A percentile compares a stretch with the other conserved stretches of the same genome.
phyloP scores from a whole-genome alignment of 2,113 vertebrate genomes.

The Pelvicachromis taeniatus region DNA sequence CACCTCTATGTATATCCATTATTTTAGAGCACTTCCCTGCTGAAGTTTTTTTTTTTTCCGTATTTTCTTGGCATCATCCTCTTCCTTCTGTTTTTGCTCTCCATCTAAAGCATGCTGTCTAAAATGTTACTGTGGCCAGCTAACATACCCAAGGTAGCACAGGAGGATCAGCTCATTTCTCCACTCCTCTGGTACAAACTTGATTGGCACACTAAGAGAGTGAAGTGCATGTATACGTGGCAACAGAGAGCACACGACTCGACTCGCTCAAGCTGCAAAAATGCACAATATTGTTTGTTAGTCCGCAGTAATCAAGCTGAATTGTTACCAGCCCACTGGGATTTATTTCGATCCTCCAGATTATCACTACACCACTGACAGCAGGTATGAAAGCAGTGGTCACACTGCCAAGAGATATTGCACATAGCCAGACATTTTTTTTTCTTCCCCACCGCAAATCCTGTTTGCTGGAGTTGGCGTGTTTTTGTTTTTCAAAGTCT shows the following conservation, averaged over 20 bases:
- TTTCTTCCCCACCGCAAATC: not conserved
- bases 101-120: not conserved
- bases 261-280: not conserved
- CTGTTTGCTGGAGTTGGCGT: not conserved
- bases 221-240: not conserved
- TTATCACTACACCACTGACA: conserved; percentile 18
- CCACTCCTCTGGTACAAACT: not conserved
- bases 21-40: conserved; percentile 38
- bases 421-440: not conserved
- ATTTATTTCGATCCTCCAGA: conserved; percentile 26
- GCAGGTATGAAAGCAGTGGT: conserved; percentile 24
- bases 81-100: conserved; percentile 14
- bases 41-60: conserved; percentile 4
- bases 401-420: not conserved
- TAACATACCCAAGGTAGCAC: not conserved
- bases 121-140: not conserved
- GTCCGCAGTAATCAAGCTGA: conserved; percentile 37
- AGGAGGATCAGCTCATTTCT: not conserved
- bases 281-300: conserved; percentile 30
- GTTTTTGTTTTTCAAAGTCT: not conserved
- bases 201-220: not conserved
- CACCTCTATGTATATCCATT: conserved; percentile 48
- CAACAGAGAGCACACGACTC: not conserved
- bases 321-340: conserved; percentile 33
- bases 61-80: conserved; percentile 30